Evolutionary conservation across 2,797 vertebrate species (phyloP), one percentile per base, ranked within the genome.

Genomic region (Coregonus sp.): DNA sequence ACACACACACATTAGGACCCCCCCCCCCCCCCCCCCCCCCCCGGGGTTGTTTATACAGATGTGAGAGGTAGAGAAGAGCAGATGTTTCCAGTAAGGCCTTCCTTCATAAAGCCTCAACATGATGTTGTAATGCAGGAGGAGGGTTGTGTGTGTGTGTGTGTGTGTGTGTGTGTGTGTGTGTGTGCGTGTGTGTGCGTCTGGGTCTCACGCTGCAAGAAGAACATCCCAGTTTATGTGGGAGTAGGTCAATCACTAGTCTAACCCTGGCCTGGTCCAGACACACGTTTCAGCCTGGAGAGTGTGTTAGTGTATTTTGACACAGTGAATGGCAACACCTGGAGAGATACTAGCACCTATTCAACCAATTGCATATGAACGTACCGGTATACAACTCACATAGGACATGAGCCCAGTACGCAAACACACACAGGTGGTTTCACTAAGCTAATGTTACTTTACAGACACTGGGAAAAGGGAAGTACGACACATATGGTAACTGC

Each of bases 241-340:
- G 68, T 69, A 37, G 33, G 67, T 69, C 31, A 69, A 69, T 37
- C 67, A n/a, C 70, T 69, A n/a, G 15, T 5, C 31, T 37, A 72
- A 33, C 11, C 15, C 9, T 67, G 29, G 31, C 16, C 52, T 56
- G 15, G 29, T 56, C 16, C 29, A 35, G 31, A 56, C 15, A n/a
- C 29, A 72, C 25, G 12, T 54, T 33, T 59, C 61, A 35, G 33
- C n/a, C 29, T 31, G 18, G n/a, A 59, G 14, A 54, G 16, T 54
- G 51, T 52, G 52, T 54, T 1, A 54, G 52, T 54, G 52, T 14
- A 11, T 54, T 54, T 16, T 15, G 52, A 54, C 52, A 54, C 52
- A 54, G 40, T 47, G 40, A 9, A 47, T 47, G 40, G 40, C 9
- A 9, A 11, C 40, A 47, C 40, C 40, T 47, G 40, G 40, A 47